Conservation (phyloP, 2,113 vertebrate genomes). For the Tyto alba region DNA sequence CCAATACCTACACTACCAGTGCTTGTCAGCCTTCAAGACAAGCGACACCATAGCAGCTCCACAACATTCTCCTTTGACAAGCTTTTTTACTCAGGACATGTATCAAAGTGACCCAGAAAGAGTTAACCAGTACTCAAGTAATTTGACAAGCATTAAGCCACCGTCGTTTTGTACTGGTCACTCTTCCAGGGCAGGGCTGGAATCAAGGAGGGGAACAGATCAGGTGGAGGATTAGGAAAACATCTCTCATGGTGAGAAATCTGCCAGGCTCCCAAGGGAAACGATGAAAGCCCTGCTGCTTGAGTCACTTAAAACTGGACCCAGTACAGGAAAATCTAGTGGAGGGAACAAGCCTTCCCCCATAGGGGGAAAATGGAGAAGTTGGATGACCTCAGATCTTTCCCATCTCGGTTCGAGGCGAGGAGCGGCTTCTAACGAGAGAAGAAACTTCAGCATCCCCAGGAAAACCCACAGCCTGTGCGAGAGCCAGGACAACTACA, state of each 20-base stretch:
- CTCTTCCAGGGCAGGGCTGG: neutral
- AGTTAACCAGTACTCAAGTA: neutral
- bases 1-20: rapidly evolving
- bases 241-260: neutral
- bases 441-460: neutral
- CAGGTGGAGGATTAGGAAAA: constrained; percentile 28
- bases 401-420: neutral
- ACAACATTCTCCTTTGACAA: too few species aligned
- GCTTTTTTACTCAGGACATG: neutral
- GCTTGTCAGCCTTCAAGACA: neutral
- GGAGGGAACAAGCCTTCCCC: neutral
- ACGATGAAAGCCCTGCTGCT: neutral
- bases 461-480: neutral
- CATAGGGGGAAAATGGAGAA: neutral
- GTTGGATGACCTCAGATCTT: neutral
- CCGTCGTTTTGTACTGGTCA: neutral
- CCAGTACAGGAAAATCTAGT: constrained; percentile 24
- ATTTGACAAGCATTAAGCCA: neutral
- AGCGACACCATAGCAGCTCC: neutral
- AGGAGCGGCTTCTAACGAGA: neutral
- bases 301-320: constrained; percentile 34
- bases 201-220: neutral
- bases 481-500: neutral
- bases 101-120: neutral
- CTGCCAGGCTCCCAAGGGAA: neutral